Evolutionary conservation across 2,113 vertebrate genomes (phyloP).

Genomic region (Coptodon bakossiorum): DNA sequence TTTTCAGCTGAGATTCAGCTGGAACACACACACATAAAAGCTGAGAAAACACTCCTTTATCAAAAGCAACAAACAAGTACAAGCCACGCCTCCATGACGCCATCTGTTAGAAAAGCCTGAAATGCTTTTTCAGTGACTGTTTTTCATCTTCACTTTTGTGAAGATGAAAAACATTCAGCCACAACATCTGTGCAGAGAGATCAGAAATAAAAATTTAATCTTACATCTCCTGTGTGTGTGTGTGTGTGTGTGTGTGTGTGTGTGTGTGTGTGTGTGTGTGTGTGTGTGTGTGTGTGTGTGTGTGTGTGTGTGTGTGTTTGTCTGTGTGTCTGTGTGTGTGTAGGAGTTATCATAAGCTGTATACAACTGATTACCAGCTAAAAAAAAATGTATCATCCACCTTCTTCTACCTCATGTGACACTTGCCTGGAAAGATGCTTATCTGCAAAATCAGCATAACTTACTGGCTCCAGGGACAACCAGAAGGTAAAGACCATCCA

Average conservation of each 20-base stretch:
- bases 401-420: accelerated
- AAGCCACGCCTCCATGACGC: background rate
- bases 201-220: background rate
- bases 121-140: background rate
- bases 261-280: background rate
- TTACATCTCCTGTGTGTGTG: background rate
- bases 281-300: background rate
- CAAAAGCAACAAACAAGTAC: background rate
- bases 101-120: background rate
- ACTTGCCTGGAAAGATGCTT: background rate
- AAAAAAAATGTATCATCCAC: accelerated
- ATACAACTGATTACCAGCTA: background rate
- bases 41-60: background rate
- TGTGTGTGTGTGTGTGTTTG: background rate
- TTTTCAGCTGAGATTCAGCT: slow-evolving; percentile 35
- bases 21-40: slow-evolving; percentile 41
- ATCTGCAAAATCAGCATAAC: slow-evolving; percentile 27
- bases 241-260: background rate
- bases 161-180: background rate
- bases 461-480: slow-evolving; percentile 93
- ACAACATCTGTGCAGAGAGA: background rate
- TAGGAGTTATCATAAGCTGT: background rate
- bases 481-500: slow-evolving; percentile 92
- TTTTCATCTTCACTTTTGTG: background rate
- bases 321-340: background rate